Conservation (phyloP, 2,797 vertebrate species). For the Prionace glauca region DNA sequence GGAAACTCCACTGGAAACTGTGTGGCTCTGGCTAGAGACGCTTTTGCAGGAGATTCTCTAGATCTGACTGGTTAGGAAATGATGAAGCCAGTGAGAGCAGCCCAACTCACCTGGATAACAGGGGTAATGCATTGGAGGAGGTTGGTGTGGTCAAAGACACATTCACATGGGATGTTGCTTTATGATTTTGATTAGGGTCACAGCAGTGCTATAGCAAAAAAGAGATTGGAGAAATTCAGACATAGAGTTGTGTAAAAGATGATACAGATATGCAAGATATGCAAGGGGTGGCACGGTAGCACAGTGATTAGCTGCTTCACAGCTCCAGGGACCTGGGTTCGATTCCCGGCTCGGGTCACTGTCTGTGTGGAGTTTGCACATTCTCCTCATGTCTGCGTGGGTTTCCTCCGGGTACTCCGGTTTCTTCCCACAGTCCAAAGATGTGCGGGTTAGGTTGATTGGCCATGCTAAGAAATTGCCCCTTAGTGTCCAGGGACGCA, state of each 20-base stretch:
- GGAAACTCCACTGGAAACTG: not conserved
- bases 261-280: not conserved
- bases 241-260: not conserved
- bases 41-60: not conserved
- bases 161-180: not conserved
- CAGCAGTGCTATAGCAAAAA: not conserved
- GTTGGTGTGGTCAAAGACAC: not conserved
- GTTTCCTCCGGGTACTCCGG: no score
- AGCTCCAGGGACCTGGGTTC: no score
- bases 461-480: no score
- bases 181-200: not conserved
- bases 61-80: not conserved
- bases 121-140: not conserved
- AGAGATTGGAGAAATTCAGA: not conserved
- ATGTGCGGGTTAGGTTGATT: no score
- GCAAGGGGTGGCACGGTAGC: no score
- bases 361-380: no score
- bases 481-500: no score
- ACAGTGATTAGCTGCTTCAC: no score
- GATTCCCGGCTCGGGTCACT: no score
- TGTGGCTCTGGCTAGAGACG: not conserved
- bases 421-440: no score
- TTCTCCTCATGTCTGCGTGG: no score
- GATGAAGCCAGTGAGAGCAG: not conserved
- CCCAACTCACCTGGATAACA: not conserved